These are phyloP conservation scores for Leucozona laternaria DNA, from an alignment of 2,888 invertebrate species.

Conservation along the genomic window DNA sequence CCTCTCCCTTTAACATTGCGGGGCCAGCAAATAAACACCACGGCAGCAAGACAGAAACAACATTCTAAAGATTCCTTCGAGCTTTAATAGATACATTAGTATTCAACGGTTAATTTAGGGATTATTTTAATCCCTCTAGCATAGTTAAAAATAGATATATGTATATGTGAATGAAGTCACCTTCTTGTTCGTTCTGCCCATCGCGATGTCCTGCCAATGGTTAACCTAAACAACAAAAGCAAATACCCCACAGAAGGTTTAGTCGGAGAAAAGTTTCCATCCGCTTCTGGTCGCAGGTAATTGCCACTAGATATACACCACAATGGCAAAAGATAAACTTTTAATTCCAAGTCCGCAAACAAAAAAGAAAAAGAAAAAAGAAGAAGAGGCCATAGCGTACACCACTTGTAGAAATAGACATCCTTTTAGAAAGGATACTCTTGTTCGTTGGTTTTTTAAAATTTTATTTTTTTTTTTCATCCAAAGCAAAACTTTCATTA, in stretches of 20 bases:
- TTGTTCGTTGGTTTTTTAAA: background rate
- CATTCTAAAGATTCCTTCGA: conserved; percentile 46
- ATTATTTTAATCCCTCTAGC: conserved; percentile 50
- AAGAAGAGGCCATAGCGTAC: background rate
- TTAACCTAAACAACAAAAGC: conserved; percentile 36
- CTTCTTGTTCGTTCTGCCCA: background rate
- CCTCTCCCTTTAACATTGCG: background rate
- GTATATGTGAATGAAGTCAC: background rate
- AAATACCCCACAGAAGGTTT: conserved; percentile 19
- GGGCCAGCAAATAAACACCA: conserved; percentile 7
- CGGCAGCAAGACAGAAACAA: background rate
- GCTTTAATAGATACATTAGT: conserved; percentile 46
- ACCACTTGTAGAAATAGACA: conserved; percentile 10
- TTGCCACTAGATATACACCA: conserved; percentile 60
- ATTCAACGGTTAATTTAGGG: conserved; percentile 54
- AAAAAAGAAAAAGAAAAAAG: background rate
- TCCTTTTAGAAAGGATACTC: conserved; percentile 17
- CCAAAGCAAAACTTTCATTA: conserved; percentile 35
- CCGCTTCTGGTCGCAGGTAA: conserved; percentile 53
- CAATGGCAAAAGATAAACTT: conserved; percentile 67
- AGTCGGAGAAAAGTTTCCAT: conserved; percentile 28
- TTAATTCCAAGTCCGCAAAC: conserved; percentile 52
- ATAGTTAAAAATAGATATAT: background rate
- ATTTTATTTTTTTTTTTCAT: background rate
- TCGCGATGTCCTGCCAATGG: conserved; percentile 3